Evolutionary conservation across 2,797 vertebrate genomes (phyloP).

Genomic region (Pogonophryne albipinna): DNA sequence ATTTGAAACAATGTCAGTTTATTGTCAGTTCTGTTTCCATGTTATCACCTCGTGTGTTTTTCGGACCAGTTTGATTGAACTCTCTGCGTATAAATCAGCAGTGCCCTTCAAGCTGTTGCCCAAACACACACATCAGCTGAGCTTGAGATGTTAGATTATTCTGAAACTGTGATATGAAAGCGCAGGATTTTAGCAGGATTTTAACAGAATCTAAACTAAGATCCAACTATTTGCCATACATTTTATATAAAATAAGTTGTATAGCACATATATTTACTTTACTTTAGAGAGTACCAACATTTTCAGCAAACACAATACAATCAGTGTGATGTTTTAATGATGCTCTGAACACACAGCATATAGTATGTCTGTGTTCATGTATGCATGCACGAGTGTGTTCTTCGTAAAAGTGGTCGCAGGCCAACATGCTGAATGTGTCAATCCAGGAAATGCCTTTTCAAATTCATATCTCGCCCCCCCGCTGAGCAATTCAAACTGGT

Average conservation of each 20-base stretch:
- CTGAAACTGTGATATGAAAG: slow-evolving; percentile 30
- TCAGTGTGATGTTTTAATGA: background rate
- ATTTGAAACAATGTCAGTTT: slow-evolving; percentile 49
- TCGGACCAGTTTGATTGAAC: slow-evolving; percentile 4
- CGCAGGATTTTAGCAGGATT: background rate
- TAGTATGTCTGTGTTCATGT: background rate
- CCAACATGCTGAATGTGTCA: slow-evolving; percentile 22
- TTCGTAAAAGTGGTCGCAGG: slow-evolving; percentile 5
- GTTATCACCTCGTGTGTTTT: slow-evolving; percentile 44
- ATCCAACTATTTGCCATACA: too few species aligned
- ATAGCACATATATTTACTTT: too few species aligned
- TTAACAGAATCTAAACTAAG: background rate
- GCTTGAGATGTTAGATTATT: slow-evolving; percentile 44
- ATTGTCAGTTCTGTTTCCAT: slow-evolving; percentile 44
- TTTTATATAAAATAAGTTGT: too few species aligned
- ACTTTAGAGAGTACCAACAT: too few species aligned
- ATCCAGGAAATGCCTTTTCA: slow-evolving; percentile 42
- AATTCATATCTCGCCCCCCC: slow-evolving; percentile 42
- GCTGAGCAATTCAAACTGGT: slow-evolving; percentile 51
- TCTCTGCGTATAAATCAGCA: slow-evolving; percentile 41
- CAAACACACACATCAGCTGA: slow-evolving; percentile 29
- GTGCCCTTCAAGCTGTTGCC: slow-evolving; percentile 58
- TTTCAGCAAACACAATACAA: background rate
- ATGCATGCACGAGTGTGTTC: background rate
- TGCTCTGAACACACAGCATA: background rate